Base-by-base conservation (phyloP, 2,888 invertebrate species). In the Leptopilina drosophilae region DNA sequence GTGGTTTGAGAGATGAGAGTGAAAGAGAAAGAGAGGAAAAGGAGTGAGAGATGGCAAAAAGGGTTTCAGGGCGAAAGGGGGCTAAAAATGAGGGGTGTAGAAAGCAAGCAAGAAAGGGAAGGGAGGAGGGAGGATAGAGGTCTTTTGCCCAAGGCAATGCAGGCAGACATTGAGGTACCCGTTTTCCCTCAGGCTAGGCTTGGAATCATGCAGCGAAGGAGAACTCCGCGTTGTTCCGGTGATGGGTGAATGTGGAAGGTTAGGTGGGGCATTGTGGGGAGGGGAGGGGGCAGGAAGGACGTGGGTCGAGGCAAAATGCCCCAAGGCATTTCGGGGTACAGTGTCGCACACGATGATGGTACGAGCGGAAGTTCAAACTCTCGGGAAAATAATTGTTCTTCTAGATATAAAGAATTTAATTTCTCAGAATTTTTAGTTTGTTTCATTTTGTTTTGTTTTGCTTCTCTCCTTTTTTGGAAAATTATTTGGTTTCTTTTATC, bases 161-260 rank as follows among this genome's bases (percentile, higher is more conserved):
- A 88, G 89, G 88, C 90, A 87, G 87, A 89, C 88, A 87, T 87
- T 86, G 85, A 85, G 85, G 84, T 84, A 85, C 85, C 86, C 87
- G 88, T 90, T 90, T 88, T 84, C 85, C 89, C 89, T 82, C 83
- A 80, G 88, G 84, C 87, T 77, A 84, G 84, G 84, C 84, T 85
- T 87, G 87, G 87, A 87, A 87, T 89, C 87, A 88, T 88, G 86
- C 88, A 85, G 83, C 87, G 87, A 83, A 82, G 85, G 84, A 85
- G 86, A 85, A 87, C 87, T 84, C 85, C 87, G 83, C 82, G 62
- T 69, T 69, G 65, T 69, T 76, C 76, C n/a, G 76, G 42, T 40
- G 49, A 42, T 46, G 49, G 67, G 79, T 67, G 64, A 49, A 11
- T 11, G 49, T 12, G 11, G 49, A 49, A 49, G 49, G 49, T 49